phyloP scores from a whole-genome alignment of 2,113 vertebrate genomes.

The Steatornis caripensis region DNA sequence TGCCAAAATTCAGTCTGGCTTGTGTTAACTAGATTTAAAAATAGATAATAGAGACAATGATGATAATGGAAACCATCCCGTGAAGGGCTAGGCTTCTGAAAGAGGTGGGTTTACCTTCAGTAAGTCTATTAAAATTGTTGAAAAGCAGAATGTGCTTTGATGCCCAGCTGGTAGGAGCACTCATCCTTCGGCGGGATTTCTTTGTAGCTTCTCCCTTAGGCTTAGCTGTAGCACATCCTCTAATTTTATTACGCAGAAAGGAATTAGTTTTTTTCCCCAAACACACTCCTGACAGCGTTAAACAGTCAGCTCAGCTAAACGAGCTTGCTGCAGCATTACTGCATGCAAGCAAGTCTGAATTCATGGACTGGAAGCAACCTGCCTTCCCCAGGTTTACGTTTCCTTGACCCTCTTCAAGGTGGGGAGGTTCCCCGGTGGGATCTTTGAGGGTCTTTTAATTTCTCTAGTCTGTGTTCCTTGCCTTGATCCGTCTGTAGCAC shows the following conservation, averaged over 20 bases:
- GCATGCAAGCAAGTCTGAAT: accelerated
- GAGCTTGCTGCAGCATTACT: neutral
- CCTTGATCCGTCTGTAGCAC: neutral
- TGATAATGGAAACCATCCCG: neutral
- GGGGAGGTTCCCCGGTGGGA: neutral
- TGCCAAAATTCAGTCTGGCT: neutral
- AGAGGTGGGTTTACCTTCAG: neutral
- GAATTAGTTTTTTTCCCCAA: neutral
- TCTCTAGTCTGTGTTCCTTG: neutral
- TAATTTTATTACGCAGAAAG: neutral
- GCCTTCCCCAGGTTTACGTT: neutral
- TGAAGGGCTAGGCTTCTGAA: neutral
- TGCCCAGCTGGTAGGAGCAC: neutral
- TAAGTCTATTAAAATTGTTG: neutral
- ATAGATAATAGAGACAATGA: neutral
- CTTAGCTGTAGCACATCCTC: neutral
- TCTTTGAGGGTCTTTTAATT: neutral
- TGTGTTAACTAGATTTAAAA: neutral
- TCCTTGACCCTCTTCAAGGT: neutral
- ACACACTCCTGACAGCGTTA: neutral
- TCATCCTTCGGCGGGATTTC: neutral
- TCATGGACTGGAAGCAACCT: neutral
- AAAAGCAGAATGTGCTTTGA: neutral
- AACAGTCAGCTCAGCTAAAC: neutral
- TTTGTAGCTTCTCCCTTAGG: neutral